phyloP scores from a whole-genome alignment of 2,888 invertebrate species.

The Nyleta sp. region DNA sequence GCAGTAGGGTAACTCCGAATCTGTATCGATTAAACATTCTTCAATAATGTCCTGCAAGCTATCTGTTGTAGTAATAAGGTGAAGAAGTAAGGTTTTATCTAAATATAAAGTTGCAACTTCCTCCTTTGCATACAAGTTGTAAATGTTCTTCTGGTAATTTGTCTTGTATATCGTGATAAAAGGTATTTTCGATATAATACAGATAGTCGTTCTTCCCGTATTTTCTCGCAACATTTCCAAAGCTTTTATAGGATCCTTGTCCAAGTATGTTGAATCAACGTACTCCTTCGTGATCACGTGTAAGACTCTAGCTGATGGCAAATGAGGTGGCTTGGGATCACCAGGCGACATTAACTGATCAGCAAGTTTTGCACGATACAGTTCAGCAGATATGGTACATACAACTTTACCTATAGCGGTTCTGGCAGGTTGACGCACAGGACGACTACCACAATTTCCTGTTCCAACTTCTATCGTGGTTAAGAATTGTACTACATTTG shows the following conservation, averaged over 20 bases:
- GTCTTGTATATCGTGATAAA: slow-evolving; percentile 56
- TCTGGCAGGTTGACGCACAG: no score
- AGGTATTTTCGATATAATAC: slow-evolving; percentile 43
- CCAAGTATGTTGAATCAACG: slow-evolving; percentile 3
- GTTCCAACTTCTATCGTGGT: no score
- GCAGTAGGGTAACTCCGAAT: no score
- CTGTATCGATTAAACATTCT: no score
- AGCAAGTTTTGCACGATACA: no score
- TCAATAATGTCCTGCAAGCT: no score
- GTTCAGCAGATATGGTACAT: no score
- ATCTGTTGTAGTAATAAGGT: no score
- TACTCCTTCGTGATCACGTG: slow-evolving; percentile 11
- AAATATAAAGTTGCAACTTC: slow-evolving; percentile 15
- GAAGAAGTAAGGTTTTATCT: no score
- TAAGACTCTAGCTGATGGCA: background rate
- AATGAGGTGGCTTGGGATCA: slow-evolving; percentile 28
- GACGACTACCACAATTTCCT: no score
- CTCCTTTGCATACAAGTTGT: slow-evolving; percentile 14
- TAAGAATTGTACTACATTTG: no score
- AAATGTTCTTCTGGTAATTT: slow-evolving; percentile 25
- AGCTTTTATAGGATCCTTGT: slow-evolving; percentile 45
- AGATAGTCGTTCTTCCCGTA: slow-evolving; percentile 11
- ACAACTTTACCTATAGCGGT: no score
- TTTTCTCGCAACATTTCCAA: slow-evolving; percentile 16
- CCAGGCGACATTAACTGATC: slow-evolving; percentile 26